Evolutionary conservation across 2,113 vertebrate genomes (phyloP), one percentile per base, ranked within the genome.

Genomic region (Epinephelus fuscoguttatus): DNA sequence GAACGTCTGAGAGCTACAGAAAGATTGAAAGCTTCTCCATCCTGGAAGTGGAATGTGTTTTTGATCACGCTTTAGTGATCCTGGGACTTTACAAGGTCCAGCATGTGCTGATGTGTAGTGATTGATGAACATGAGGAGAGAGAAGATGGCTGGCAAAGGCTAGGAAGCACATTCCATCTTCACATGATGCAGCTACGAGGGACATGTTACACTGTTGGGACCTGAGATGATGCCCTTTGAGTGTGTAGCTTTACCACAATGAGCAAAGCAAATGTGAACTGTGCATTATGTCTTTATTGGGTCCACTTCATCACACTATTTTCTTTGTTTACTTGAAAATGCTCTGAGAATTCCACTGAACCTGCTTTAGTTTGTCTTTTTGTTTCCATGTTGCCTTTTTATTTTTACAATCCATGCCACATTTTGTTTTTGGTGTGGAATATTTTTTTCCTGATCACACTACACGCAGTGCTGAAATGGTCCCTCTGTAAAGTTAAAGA

Each of bases 261-360:
- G 18, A 52, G 84, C 69, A 18, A 76, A 74, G 66, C 68, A 68
- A 91, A 93, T 92, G 84, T 90, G 88, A 92, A 91, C 70, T 67
- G 49, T 63, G 23, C 64, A 57, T 80, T 85, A 10, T 66, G 40
- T 84, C 37, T 52, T 85, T 63, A 56, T 19, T 61, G 85, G 80
- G 74, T 89, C 89, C 87, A 75, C 56, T 76, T 78, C 69, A 61
- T 83, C 47, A 71, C 69, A 18, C 67, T 61, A 15, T 75, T 59
- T 81, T 78, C 49, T 79, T 70, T 70, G 66, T 93, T 89, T 91
- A 92, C 90, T 92, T 93, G 90, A 93, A 91, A 71, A 88, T 82
- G 84, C 81, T 90, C 79, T 80, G 81, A 92, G 78, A 83, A 77
- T 81, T 92, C 80, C 84, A 91, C 88, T 90, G 82, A 93, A 91